These are phyloP conservation scores for Clarias laeviceps DNA, from an alignment of 2,797 vertebrate genomes.

Conservation along the genomic window DNA sequence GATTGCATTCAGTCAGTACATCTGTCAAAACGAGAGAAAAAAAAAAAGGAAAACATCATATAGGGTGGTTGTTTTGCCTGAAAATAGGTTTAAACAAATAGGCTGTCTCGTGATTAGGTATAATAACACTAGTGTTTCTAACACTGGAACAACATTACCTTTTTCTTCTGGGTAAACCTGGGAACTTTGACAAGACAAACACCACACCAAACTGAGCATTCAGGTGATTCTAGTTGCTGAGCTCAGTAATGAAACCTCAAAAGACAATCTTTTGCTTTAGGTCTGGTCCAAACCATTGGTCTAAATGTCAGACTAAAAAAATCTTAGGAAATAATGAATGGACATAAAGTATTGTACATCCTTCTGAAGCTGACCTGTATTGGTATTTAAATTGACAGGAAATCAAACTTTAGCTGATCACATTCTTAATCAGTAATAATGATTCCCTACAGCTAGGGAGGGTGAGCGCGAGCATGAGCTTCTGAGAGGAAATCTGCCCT, in stretches of 20 bases:
- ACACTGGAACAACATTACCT: background rate
- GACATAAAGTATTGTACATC: background rate
- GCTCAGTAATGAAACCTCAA: background rate
- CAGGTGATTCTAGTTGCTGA: background rate
- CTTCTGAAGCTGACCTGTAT: background rate
- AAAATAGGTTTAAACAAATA: conserved; percentile 26
- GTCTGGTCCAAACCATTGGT: background rate
- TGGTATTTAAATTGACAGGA: background rate
- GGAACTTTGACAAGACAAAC: conserved; percentile 24
- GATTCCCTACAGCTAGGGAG: background rate
- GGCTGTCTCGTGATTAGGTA: background rate
- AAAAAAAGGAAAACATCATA: background rate
- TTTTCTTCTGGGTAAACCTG: conserved; percentile 12
- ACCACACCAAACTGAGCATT: background rate
- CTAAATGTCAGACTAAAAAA: background rate
- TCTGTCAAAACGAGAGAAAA: background rate
- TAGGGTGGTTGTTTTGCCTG: conserved; percentile 20
- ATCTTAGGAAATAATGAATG: no score
- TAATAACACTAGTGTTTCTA: conserved; percentile 12
- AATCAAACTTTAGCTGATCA: background rate
- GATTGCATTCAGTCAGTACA: background rate
- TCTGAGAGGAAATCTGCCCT: background rate
- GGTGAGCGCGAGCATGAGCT: background rate
- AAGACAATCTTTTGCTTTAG: background rate
- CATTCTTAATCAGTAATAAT: conserved; percentile 4